A percentile compares a stretch with the other conserved stretches of the same genome.
Evolutionary conservation across 2,113 vertebrate genomes (phyloP).

Genomic region (Anarhynchus alexandrinus): DNA sequence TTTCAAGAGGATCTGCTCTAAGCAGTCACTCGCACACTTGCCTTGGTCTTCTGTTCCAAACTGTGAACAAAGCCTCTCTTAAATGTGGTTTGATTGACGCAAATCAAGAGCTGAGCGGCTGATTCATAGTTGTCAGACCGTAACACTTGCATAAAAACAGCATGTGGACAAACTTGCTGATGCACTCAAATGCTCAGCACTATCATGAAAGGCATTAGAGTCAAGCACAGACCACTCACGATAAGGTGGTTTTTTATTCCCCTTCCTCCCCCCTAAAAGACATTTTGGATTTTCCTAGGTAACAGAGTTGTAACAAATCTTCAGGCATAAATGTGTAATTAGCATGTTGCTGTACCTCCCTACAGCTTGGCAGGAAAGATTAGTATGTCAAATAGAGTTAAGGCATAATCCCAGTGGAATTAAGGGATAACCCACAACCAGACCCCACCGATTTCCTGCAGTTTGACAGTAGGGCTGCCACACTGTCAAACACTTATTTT

Average conservation of each 20-base stretch:
- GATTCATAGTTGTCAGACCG: constrained; percentile 50
- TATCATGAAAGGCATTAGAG: accelerated
- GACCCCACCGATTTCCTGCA: background rate
- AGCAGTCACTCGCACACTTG: background rate
- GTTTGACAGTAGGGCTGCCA: background rate
- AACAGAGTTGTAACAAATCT: background rate
- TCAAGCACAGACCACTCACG: accelerated
- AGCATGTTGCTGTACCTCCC: background rate
- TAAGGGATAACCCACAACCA: background rate
- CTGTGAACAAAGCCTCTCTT: constrained; percentile 45
- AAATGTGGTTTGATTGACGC: constrained; percentile 72
- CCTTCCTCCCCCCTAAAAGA: accelerated
- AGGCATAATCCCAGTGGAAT: background rate
- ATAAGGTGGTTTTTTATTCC: accelerated
- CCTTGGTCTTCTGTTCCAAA: background rate
- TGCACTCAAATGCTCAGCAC: background rate
- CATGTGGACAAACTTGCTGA: background rate
- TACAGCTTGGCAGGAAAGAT: background rate
- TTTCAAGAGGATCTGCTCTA: background rate
- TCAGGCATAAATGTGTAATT: background rate
- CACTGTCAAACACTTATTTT: accelerated
- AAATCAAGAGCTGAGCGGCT: constrained; percentile 51
- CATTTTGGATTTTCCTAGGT: background rate
- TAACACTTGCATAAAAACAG: background rate
- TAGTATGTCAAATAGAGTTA: accelerated